phyloP scores from a whole-genome alignment of 2,113 vertebrate genomes.

The Neogale vison region DNA sequence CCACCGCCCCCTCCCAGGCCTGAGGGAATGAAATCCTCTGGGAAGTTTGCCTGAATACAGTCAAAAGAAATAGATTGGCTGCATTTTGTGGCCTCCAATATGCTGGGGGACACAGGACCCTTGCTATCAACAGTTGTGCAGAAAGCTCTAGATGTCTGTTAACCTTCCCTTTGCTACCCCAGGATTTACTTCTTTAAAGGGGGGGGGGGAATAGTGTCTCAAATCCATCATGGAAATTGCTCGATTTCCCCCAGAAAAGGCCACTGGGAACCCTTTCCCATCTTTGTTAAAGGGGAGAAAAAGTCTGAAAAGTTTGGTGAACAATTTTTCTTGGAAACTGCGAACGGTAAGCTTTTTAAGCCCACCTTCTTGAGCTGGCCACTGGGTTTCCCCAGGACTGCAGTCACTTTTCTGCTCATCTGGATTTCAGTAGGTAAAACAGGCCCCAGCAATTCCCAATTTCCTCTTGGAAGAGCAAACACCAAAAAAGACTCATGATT shows the following conservation, averaged over 20 bases:
- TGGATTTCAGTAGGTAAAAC: not conserved
- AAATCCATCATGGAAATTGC: not conserved
- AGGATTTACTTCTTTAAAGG: not conserved
- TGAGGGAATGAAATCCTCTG: not conserved
- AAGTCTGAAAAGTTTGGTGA: slow-evolving; percentile 42
- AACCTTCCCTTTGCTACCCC: not conserved
- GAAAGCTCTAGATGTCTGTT: not conserved
- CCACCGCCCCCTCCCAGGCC: not conserved
- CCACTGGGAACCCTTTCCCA: not conserved
- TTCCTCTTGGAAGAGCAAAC: not conserved
- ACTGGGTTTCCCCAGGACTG: not conserved
- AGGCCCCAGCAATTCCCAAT: not conserved
- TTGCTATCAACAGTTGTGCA: not conserved
- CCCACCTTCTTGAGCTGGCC: not conserved
- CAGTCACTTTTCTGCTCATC: not conserved
- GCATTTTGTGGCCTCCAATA: not conserved
- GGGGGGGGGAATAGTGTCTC: not conserved
- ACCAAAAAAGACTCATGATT: not conserved
- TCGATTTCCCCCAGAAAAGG: not conserved
- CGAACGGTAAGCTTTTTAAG: not conserved
- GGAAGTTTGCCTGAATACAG: not conserved
- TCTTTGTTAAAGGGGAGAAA: slow-evolving; percentile 12
- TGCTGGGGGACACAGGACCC: not conserved
- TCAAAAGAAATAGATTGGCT: not conserved
- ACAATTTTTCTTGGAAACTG: slow-evolving; percentile 42